Base-by-base conservation (phyloP, 2,888 invertebrate species). In the Fragum whitleyi region DNA sequence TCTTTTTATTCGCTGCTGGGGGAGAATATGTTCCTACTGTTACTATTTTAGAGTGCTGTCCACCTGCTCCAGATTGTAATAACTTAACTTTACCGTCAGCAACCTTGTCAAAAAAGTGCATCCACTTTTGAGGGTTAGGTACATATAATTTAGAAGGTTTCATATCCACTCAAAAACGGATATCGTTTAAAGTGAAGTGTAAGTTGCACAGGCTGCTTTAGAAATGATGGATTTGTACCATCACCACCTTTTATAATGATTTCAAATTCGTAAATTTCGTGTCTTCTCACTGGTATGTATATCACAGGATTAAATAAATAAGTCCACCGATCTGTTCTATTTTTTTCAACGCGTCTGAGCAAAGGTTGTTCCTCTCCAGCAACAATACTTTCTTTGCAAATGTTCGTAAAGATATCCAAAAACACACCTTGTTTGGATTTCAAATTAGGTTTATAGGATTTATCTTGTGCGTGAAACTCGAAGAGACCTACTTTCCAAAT, bases 61-160 rank as follows among this genome's bases (percentile, higher is more conserved):
- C 78, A 11, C 75, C 75, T 29, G 51, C 76, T 3, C 75, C 78
- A 28, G 68, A 42, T 62, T 82, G 81, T 39, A 69, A 55, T 11
- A 80, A n/a, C 21, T 57, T 67, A 9, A 70, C 51, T 53, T 57
- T 74, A n/a, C 81, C 81, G 14, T 36, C 68, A 53, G 61, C 53
- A 6, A 78, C 68, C 5, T 71, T 55, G 19, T 75, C 68, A 32
- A 81, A 81, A 47, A 73, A 83, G 16, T 74, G 61, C 51, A 86
- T 74, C 83, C 84, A 85, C 28, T 78, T 77, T 55, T 83, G 71
- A 21, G 81, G 70, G 70, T 85, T 81, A 14, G 87, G 85, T 14
- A 87, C 72, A 57, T 87, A 87, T 26, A 85, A 14, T 23, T 77
- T 83, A 51, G 74, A 62, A 14, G 51, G 74, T 36, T 69, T 65